Evolutionary conservation across 2,797 vertebrate genomes (phyloP), one percentile per base, ranked within the genome.

Genomic region (Alca torda): DNA sequence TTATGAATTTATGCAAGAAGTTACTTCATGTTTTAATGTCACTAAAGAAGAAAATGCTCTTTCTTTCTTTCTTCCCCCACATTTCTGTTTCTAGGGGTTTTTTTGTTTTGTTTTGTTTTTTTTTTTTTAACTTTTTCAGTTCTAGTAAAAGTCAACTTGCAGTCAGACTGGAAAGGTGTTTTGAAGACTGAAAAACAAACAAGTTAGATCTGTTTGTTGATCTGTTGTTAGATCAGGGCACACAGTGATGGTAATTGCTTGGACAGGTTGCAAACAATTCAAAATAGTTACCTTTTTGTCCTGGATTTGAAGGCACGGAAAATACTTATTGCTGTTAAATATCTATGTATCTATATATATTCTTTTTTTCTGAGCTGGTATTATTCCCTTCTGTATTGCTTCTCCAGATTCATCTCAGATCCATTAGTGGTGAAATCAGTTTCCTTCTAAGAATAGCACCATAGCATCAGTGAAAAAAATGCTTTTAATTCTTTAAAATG

Each of bases 291-390:
- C 5, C 3, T 31, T 73, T 69, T 53, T 19, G 1, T 69, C n/a
- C 48, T 85, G 25, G 10, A 11, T 93, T 68, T 65, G 18, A 83
- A 45, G 16, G 33, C 23, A 45, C 17, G 8, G 46, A 65, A 65
- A 61, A 46, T 63, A 35, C 31, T 74, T 74, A 46, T 16, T 79
- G 25, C 39, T 74, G 21, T 54, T 85, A 57, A 78, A 41, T 70
- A n/a, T 13, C 28, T 84, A 7, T 41, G 0, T 41, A 7, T 45
- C 35, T 57, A 0, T 56, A 4, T 33, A 1, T 59, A 3, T 13
- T 31, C 4, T 39, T 60, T 50, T 61, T 43, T 37, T n/a, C 13
- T 50, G 41, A 24, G 23, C 16, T 91, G 10, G 1, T 39, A 4
- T 43, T 78, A 46, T 25, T 88, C n/a, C 24, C 4, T 69, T 82